A percentile compares a stretch with the other conserved stretches of the same genome.
Evolutionary conservation across 2,888 invertebrate genomes (phyloP).

Genomic region (Tipula vernalis): DNA sequence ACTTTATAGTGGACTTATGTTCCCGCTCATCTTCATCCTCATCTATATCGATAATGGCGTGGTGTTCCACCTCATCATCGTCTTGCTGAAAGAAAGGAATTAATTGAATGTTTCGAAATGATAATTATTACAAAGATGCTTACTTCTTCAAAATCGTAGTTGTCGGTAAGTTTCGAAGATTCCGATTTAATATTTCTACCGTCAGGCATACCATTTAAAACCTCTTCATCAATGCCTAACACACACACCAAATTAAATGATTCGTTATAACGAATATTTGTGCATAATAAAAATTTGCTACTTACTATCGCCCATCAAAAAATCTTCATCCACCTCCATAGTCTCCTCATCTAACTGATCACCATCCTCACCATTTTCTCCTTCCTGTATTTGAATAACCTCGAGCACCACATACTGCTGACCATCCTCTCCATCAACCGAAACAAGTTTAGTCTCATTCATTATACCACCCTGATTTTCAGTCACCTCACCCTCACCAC

Average conservation of each 20-base stretch:
- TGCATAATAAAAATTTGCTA: conserved; percentile 1
- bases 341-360: conserved; percentile 28
- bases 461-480: conserved; percentile 30
- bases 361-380: conserved; percentile 33
- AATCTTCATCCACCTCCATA: conserved; percentile 34
- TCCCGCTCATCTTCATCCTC: conserved; percentile 19
- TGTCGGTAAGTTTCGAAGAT: conserved; percentile 59
- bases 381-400: conserved; percentile 64
- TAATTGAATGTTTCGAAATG: not conserved
- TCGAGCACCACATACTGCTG: conserved; percentile 84
- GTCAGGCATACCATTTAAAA: conserved; percentile 33
- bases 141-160: conserved; percentile 64
- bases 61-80: conserved; percentile 20
- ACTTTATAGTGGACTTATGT: conserved; percentile 22
- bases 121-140: conserved; percentile 25
- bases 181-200: conserved; percentile 23
- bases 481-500: conserved; percentile 26
- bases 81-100: conserved; percentile 20
- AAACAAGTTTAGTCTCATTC: conserved; percentile 46
- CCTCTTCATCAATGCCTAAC: conserved; percentile 36
- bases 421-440: conserved; percentile 58
- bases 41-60: conserved; percentile 20
- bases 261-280: not conserved
- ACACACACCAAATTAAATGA: not conserved
- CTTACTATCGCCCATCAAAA: conserved; percentile 29